Percentiles rank a stretch among this genome's conserved stretches.
These are phyloP conservation scores for Drosophila melanogaster DNA, from an alignment of 1,140 invertebrate species.

Conservation along the genomic window DNA sequence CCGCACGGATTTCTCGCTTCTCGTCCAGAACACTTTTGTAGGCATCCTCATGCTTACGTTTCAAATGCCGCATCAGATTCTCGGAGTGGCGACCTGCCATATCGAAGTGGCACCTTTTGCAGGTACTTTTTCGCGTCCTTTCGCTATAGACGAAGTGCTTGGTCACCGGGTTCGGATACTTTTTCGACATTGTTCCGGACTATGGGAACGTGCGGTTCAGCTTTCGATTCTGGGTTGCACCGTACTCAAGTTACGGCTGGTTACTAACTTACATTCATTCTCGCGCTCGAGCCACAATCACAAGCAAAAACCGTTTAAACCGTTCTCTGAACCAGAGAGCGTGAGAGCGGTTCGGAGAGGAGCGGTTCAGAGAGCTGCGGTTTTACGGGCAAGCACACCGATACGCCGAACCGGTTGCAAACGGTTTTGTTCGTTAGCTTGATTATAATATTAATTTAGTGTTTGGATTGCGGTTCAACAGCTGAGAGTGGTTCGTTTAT, in stretches of 20 bases:
- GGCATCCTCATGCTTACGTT: conserved; percentile 46
- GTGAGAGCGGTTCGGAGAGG: conserved; percentile 34
- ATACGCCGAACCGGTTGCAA: conserved; percentile 22
- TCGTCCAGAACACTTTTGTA: conserved; percentile 39
- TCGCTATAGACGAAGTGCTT: conserved; percentile 55
- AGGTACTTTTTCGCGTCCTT: conserved; percentile 53
- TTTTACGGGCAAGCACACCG: background rate
- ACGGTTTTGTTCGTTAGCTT: conserved; percentile 47
- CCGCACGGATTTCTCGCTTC: conserved; percentile 24
- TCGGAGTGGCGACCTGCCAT: conserved; percentile 63
- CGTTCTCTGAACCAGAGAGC: conserved; percentile 49
- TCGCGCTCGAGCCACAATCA: background rate
- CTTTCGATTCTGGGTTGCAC: conserved; percentile 4
- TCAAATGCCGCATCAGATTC: conserved; percentile 61
- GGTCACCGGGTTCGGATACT: conserved; percentile 47
- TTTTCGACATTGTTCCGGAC: conserved; percentile 32
- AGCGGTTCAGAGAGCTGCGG: conserved; percentile 48
- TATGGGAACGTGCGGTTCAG: background rate
- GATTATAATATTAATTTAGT: too few species aligned
- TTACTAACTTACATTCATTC: conserved; percentile 32
- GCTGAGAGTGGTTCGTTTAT: background rate
- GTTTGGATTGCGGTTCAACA: conserved; percentile 1
- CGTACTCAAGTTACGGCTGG: conserved; percentile 44
- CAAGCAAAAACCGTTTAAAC: conserved; percentile 57
- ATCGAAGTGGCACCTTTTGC: conserved; percentile 51